phyloP scores from a whole-genome alignment of 1,140 invertebrate genomes.

The Camponotus floridanus region DNA sequence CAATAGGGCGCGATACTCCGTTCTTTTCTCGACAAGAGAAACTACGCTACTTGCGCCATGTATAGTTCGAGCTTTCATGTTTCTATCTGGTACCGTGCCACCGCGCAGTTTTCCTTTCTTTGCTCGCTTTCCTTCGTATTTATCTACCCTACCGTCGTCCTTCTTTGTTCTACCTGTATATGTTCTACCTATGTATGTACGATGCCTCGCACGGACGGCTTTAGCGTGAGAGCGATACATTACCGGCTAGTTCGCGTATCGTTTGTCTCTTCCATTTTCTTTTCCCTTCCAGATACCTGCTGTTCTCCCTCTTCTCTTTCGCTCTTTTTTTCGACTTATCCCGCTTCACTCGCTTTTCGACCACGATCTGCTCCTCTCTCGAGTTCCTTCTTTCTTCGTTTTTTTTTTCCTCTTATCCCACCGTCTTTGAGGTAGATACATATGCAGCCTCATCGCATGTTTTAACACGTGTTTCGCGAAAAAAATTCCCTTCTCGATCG shows the following conservation, averaged over 20 bases:
- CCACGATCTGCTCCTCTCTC: neutral
- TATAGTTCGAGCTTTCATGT: constrained; percentile 69
- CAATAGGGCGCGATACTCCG: constrained; percentile 61
- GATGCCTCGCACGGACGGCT: neutral
- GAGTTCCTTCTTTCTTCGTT: neutral
- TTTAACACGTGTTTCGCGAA: constrained; percentile 77
- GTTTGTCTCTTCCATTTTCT: constrained; percentile 33
- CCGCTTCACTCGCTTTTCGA: neutral
- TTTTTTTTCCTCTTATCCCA: neutral
- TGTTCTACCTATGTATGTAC: no score
- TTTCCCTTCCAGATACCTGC: neutral
- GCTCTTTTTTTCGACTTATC: neutral
- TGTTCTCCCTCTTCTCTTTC: neutral
- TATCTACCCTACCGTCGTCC: neutral
- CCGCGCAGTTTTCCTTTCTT: neutral
- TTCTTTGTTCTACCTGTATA: neutral
- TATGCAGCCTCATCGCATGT: constrained; percentile 66
- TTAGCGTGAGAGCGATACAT: constrained; percentile 59
- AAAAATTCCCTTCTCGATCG: constrained; percentile 72
- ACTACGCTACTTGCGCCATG: constrained; percentile 64
- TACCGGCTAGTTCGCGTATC: constrained; percentile 47
- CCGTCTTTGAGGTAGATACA: constrained; percentile 21
- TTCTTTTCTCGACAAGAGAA: constrained; percentile 56
- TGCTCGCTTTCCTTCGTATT: neutral
- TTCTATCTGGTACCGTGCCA: constrained; percentile 59